Conservation (phyloP, 2,797 vertebrate genomes). For the Protonibea diacanthus region DNA sequence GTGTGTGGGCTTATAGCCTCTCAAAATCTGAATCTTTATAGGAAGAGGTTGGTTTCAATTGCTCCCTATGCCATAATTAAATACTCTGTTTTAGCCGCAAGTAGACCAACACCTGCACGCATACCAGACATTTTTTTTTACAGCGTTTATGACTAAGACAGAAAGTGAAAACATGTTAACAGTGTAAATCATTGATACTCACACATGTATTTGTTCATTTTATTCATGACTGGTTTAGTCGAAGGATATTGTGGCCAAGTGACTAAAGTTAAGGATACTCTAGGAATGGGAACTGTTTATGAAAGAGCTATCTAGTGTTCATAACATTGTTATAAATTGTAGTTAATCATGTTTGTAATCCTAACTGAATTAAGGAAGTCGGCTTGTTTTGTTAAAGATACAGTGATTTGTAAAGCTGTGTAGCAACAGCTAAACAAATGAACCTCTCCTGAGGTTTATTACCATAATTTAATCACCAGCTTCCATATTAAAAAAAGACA, state of each 20-base stretch:
- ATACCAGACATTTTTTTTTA: not conserved
- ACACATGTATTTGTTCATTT: not conserved
- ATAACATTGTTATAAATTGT: not conserved
- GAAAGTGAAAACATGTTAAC: not conserved
- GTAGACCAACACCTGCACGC: not conserved
- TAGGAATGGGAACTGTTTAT: not conserved
- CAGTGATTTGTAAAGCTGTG: not conserved
- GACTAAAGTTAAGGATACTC: not conserved
- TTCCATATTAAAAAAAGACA: not conserved
- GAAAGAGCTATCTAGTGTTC: not conserved
- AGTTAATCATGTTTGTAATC: not conserved
- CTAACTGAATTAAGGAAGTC: not conserved
- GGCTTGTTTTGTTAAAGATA: not conserved
- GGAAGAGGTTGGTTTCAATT: not conserved
- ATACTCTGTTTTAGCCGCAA: not conserved
- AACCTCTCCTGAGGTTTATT: not conserved
- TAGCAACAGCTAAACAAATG: not conserved
- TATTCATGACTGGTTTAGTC: not conserved
- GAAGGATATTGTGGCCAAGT: not conserved
- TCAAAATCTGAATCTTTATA: not conserved
- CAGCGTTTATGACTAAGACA: not conserved
- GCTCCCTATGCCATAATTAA: not conserved
- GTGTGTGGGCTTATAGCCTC: not conserved
- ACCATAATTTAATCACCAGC: not conserved
- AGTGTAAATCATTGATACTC: not conserved